Conservation (phyloP, 2,113 vertebrate genomes). For the Lasiurus cinereus region DNA sequence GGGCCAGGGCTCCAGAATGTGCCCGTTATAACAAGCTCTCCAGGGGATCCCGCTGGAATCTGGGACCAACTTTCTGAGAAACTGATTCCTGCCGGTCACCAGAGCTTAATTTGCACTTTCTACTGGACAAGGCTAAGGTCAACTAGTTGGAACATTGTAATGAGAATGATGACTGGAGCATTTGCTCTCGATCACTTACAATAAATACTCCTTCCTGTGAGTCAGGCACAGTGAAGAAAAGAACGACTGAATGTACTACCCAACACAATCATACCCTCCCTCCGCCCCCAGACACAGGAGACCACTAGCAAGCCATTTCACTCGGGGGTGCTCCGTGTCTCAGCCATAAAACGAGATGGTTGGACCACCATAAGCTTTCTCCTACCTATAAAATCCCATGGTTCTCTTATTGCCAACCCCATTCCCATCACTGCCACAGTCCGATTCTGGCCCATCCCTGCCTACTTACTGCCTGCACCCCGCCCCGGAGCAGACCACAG, state of each 20-base stretch:
- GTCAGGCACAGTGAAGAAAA: background rate
- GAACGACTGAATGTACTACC: background rate
- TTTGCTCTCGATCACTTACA: background rate
- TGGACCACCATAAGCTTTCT: background rate
- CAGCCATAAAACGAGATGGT: background rate
- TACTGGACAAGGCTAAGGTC: background rate
- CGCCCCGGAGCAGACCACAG: background rate
- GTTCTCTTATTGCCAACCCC: no score
- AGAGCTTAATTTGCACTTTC: background rate
- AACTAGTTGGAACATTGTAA: background rate
- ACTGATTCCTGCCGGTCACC: background rate
- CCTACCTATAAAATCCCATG: background rate
- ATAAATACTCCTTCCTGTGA: background rate
- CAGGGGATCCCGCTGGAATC: background rate
- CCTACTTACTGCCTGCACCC: accelerated
- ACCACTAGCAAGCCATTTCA: background rate
- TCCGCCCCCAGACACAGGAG: background rate
- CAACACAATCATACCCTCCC: no score
- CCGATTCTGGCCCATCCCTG: background rate
- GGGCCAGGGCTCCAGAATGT: background rate
- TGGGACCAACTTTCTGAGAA: background rate
- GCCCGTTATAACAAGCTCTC: background rate
- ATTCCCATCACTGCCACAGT: accelerated
- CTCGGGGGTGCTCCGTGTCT: background rate
- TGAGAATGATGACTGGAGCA: background rate